phyloP scores from a whole-genome alignment of 1,140 invertebrate species.

The Drosophila prosaltans region DNA sequence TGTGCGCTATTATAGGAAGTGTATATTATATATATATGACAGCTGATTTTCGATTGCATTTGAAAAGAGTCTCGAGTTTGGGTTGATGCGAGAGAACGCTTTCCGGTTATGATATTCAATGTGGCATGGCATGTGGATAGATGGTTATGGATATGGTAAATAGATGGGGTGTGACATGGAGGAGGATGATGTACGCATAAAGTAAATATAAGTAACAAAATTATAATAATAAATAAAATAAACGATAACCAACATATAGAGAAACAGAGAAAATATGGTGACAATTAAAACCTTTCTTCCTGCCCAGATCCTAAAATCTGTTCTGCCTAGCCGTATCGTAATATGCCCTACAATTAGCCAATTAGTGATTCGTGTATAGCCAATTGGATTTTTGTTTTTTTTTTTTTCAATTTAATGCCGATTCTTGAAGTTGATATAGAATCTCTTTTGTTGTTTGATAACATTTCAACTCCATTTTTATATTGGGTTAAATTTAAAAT shows the following conservation, averaged over 20 bases:
- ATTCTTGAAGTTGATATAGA: slow-evolving; percentile 47
- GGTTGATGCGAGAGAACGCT: slow-evolving; percentile 31
- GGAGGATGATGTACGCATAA: slow-evolving; percentile 33
- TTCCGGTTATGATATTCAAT: slow-evolving; percentile 37
- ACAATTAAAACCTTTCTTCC: slow-evolving; percentile 21
- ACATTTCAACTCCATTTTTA: slow-evolving; percentile 34
- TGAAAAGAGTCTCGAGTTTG: slow-evolving; percentile 70
- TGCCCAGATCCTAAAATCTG: slow-evolving; percentile 26
- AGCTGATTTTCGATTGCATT: slow-evolving; percentile 51
- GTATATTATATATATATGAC: slow-evolving; percentile 5
- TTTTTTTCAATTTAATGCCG: slow-evolving; percentile 72
- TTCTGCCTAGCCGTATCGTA: not conserved
- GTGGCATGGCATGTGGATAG: slow-evolving; percentile 22
- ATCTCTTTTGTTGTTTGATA: not conserved
- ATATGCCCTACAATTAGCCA: slow-evolving; percentile 50
- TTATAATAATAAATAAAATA: slow-evolving; percentile 16
- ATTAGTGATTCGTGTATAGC: slow-evolving; percentile 50
- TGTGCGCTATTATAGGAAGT: not conserved
- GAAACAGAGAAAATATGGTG: slow-evolving; percentile 9
- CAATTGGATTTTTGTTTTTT: slow-evolving; percentile 81
- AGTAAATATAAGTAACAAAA: slow-evolving; percentile 28
- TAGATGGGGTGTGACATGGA: slow-evolving; percentile 27
- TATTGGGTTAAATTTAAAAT: slow-evolving; percentile 63
- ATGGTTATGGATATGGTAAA: slow-evolving; percentile 40
- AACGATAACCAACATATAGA: slow-evolving; percentile 13